These are phyloP conservation scores for Cyrtodaria siliqua DNA, from an alignment of 2,888 invertebrate genomes.

Conservation along the genomic window DNA sequence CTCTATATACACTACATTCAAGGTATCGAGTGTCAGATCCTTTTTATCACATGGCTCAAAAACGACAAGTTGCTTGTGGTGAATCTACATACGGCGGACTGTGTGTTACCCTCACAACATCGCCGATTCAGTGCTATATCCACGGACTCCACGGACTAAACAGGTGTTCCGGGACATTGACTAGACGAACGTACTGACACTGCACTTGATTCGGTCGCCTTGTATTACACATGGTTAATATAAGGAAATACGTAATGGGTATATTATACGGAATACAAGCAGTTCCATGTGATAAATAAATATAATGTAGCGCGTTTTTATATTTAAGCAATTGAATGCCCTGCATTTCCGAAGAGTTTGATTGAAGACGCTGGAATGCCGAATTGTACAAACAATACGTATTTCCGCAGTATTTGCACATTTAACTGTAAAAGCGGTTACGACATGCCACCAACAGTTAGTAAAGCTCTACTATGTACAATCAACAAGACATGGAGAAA, in stretches of 20 bases:
- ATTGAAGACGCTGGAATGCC: not conserved
- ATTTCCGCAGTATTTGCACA: constrained; percentile 1
- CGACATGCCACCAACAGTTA: constrained; percentile 6
- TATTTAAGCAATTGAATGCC: not conserved
- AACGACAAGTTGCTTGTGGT: too few relatives aligned
- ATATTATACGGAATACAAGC: too few relatives aligned
- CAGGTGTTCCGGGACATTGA: too few relatives aligned
- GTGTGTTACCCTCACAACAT: too few relatives aligned
- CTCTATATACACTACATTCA: not conserved
- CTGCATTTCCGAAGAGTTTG: not conserved
- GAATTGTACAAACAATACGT: not conserved
- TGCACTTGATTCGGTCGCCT: too few relatives aligned
- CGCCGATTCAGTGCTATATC: too few relatives aligned
- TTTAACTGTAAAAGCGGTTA: not conserved
- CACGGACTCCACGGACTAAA: too few relatives aligned
- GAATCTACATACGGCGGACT: too few relatives aligned
- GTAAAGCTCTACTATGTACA: not conserved
- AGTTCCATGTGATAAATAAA: not conserved
- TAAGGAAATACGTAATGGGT: too few relatives aligned
- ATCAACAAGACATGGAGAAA: not conserved
- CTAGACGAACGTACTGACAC: too few relatives aligned
- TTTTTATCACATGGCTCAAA: too few relatives aligned
- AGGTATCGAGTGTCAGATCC: not conserved
- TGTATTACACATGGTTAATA: too few relatives aligned
- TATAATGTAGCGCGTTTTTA: not conserved